Conservation (phyloP, 2,797 vertebrate species). For the Sebastolobus alascanus region DNA sequence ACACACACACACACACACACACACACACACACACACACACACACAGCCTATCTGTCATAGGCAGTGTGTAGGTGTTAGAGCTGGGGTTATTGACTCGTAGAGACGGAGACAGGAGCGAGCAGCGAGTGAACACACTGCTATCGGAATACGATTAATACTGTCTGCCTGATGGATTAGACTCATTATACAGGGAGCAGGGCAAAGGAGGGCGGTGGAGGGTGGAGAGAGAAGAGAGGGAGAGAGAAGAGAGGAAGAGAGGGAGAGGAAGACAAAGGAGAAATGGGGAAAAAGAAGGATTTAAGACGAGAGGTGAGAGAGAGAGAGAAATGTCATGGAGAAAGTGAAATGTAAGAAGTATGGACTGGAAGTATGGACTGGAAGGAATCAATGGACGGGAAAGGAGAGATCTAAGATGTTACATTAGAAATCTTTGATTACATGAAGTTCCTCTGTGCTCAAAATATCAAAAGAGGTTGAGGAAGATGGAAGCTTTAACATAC, state of each 20-base stretch:
- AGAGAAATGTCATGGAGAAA: constrained; percentile 5
- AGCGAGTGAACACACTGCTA: constrained; percentile 78
- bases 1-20: constrained; percentile 5
- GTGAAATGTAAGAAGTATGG: constrained; percentile 13
- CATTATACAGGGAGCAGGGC: constrained; percentile 76
- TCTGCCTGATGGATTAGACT: constrained; percentile 85
- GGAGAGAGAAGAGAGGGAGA: background rate
- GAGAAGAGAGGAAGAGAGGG: background rate
- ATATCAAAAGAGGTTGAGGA: constrained; percentile 20
- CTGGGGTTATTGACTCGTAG: constrained; percentile 79
- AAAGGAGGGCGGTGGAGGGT: constrained; percentile 25
- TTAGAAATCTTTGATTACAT: constrained; percentile 23
- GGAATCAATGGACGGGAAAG: background rate
- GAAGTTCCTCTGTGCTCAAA: constrained; percentile 27
- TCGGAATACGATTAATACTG: constrained; percentile 85
- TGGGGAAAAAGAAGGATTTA: background rate
- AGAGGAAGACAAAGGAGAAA: background rate
- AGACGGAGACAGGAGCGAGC: constrained; percentile 78
- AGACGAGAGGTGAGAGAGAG: constrained; percentile 18
- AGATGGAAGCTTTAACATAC: background rate
- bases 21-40: constrained; percentile 7
- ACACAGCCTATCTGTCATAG: constrained; percentile 60
- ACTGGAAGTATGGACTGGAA: background rate
- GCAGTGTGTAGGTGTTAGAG: constrained; percentile 72
- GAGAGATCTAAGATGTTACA: constrained; percentile 8